phyloP scores from a whole-genome alignment of 2,113 vertebrate genomes.

The Platysteira castanea region DNA sequence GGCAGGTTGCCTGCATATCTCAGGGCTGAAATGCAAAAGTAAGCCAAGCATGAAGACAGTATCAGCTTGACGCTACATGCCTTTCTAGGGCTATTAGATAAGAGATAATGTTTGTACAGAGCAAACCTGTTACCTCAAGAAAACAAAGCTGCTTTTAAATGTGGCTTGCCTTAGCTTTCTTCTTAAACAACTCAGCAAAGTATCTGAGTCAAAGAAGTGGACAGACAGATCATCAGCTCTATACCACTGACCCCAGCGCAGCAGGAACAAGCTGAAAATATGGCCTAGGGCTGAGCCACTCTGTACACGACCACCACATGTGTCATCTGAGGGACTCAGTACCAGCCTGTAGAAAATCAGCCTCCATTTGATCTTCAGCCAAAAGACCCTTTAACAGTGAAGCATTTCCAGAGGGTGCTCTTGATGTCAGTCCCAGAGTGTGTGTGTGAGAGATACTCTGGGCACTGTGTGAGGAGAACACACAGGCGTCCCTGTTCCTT shows the following conservation, averaged over 20 bases:
- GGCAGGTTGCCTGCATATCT: constrained; percentile 65
- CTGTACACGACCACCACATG: background rate
- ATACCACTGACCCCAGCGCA: background rate
- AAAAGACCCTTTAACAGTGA: background rate
- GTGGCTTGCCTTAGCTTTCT: constrained; percentile 10
- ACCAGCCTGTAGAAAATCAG: background rate
- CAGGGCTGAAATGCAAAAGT: constrained; percentile 54
- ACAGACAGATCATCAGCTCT: background rate
- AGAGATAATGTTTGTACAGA: constrained; percentile 55
- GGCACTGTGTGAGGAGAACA: background rate
- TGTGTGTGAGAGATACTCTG: background rate
- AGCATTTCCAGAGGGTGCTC: background rate
- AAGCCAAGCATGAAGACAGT: constrained; percentile 64
- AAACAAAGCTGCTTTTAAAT: constrained; percentile 47
- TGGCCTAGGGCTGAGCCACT: background rate
- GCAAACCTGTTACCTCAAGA: constrained; percentile 61
- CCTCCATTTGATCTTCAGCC: background rate
- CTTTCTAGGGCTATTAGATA: constrained; percentile 66
- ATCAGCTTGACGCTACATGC: constrained; percentile 65
- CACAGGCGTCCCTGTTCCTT: background rate
- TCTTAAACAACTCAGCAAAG: background rate
- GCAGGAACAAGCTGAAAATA: background rate
- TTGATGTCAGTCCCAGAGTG: background rate
- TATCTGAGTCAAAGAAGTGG: background rate
- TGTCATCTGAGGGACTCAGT: background rate